Conservation (phyloP, 2,888 invertebrate genomes). For the Drosophila birchii region DNA sequence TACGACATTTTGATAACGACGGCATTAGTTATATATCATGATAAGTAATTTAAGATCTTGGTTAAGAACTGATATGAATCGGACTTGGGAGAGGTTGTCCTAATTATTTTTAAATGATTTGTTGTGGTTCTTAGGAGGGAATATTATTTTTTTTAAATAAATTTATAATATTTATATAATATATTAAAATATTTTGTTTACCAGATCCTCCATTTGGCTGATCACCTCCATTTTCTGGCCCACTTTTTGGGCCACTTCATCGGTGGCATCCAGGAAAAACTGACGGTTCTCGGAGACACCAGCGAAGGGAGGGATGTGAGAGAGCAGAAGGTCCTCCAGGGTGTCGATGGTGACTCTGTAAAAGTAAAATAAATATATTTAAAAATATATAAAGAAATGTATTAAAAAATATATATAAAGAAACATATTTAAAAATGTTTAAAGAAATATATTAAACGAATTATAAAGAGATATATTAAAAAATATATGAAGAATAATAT, state of each 20-base stretch:
- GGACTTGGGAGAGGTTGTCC: background rate
- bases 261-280: constrained; percentile 89
- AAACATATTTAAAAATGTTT: background rate
- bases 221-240: constrained; percentile 88
- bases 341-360: constrained; percentile 92
- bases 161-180: background rate
- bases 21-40: constrained; percentile 2
- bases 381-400: background rate
- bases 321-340: constrained; percentile 88
- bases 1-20: constrained; percentile 27
- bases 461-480: background rate
- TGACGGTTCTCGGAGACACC: constrained; percentile 90
- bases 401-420: background rate
- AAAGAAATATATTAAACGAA: background rate
- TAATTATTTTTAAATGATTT: background rate
- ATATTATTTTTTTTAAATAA: too few species aligned
- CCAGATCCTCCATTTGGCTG: constrained; percentile 87
- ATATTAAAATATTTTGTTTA: constrained; percentile 75
- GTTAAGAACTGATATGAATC: background rate
- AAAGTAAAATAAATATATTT: constrained; percentile 1
- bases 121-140: background rate
- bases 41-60: background rate
- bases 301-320: constrained; percentile 88
- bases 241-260: constrained; percentile 88
- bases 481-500: too few species aligned